Evolutionary conservation across 1,140 invertebrate species (phyloP).

Genomic region (Brachionus calyciflorus): DNA sequence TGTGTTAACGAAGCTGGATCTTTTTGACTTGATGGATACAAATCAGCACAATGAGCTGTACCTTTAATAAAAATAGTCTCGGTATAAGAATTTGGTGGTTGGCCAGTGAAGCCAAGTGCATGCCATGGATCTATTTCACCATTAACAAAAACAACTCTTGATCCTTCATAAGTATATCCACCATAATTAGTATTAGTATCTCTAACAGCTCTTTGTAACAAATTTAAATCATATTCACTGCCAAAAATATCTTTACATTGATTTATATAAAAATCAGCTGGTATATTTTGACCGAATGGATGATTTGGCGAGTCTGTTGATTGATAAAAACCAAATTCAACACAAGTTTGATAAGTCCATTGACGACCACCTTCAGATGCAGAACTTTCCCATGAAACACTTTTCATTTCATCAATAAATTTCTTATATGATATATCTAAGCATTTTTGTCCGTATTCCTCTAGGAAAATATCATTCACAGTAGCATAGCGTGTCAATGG

Average conservation of each 20-base stretch:
- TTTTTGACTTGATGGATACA: conserved; percentile 62
- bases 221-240: conserved; percentile 64
- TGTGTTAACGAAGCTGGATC: conserved; percentile 66
- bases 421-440: conserved; percentile 77
- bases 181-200: conserved; percentile 79
- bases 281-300: conserved; percentile 75
- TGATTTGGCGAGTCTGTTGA: conserved; percentile 71
- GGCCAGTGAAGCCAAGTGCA: conserved; percentile 66
- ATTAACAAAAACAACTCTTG: conserved; percentile 79
- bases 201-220: conserved; percentile 66
- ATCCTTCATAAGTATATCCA: conserved; percentile 69
- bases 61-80: conserved; percentile 62
- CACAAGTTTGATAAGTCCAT: conserved; percentile 92
- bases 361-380: conserved; percentile 63
- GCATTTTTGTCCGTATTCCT: conserved; percentile 71
- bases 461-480: conserved; percentile 71
- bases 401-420: conserved; percentile 71
- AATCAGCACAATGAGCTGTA: conserved; percentile 73
- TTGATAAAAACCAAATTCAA: conserved; percentile 90
- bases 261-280: conserved; percentile 71
- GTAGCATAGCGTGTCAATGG: conserved; percentile 70
- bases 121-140: conserved; percentile 91
- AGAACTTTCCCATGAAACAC: conserved; percentile 67
- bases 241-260: conserved; percentile 79
- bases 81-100: conserved; percentile 52